phyloP scores from a whole-genome alignment of 2,888 invertebrate genomes.

The Lagria hirta region DNA sequence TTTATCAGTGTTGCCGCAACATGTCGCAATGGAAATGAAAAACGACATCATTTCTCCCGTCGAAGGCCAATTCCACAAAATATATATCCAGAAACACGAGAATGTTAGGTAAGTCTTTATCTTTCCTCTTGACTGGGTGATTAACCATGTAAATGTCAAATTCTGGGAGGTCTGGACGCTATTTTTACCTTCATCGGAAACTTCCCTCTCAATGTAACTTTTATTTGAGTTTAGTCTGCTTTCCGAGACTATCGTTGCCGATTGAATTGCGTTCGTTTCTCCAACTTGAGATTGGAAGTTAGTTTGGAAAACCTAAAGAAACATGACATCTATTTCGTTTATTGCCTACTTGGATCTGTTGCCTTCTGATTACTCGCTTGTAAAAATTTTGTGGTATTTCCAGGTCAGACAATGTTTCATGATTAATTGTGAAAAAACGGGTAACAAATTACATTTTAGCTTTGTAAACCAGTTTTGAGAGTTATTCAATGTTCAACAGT shows the following conservation, averaged over 20 bases:
- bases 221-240: slow-evolving; percentile 22
- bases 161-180: slow-evolving; percentile 8
- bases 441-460: slow-evolving; percentile 17
- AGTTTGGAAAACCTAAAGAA: slow-evolving; percentile 6
- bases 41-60: slow-evolving; percentile 88
- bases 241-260: slow-evolving; percentile 10
- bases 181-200: slow-evolving; percentile 28
- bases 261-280: slow-evolving; percentile 17
- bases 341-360: slow-evolving; percentile 5
- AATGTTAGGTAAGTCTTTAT: slow-evolving; percentile 77
- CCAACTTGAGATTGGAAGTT: slow-evolving; percentile 3
- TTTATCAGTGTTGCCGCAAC: slow-evolving; percentile 85
- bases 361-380: background rate
- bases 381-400: slow-evolving; percentile 1
- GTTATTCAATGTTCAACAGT: slow-evolving; percentile 7
- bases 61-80: slow-evolving; percentile 91
- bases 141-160: slow-evolving; percentile 18
- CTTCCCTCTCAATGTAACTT: slow-evolving; percentile 20
- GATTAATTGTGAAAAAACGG: slow-evolving; percentile 16
- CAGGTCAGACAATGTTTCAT: slow-evolving; percentile 16
- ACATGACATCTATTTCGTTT: slow-evolving; percentile 11
- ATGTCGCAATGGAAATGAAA: slow-evolving; percentile 93
- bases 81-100: slow-evolving; percentile 91
- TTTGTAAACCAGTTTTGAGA: slow-evolving; percentile 5
- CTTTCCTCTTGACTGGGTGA: slow-evolving; percentile 8